Conservation (phyloP, 2,888 invertebrate species). For the Polietes domitor region DNA sequence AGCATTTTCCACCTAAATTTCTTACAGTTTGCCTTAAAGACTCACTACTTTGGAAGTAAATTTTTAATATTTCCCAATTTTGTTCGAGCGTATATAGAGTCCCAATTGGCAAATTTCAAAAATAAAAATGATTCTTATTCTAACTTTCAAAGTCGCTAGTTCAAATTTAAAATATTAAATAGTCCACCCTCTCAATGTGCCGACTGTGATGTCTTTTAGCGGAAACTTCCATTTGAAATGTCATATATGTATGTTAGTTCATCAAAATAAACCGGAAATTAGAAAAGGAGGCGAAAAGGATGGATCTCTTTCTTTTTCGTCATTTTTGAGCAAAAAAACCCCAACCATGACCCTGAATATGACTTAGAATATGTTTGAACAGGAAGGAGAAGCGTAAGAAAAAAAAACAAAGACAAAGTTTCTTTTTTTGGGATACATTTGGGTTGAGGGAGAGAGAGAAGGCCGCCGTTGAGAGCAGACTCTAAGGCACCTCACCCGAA, state of each 20-base stretch:
- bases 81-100: no score
- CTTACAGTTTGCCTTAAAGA: no score
- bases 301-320: background rate
- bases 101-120: no score
- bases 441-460: background rate
- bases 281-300: background rate
- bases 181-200: no score
- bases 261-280: conserved; percentile 39
- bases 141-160: no score
- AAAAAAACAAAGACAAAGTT: background rate
- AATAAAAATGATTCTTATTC: no score
- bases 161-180: no score
- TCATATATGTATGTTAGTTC: background rate
- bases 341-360: conserved; percentile 19
- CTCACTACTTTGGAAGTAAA: no score
- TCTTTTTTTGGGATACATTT: no score
- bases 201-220: background rate
- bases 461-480: background rate
- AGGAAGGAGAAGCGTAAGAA: background rate
- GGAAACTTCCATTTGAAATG: background rate
- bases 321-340: background rate
- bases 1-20: no score
- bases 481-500: background rate
- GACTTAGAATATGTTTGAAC: background rate
- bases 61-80: no score